Percentiles rank a stretch among this genome's conserved stretches.
phyloP scores from a whole-genome alignment of 2,888 invertebrate genomes.

The Nasonia oneida region DNA sequence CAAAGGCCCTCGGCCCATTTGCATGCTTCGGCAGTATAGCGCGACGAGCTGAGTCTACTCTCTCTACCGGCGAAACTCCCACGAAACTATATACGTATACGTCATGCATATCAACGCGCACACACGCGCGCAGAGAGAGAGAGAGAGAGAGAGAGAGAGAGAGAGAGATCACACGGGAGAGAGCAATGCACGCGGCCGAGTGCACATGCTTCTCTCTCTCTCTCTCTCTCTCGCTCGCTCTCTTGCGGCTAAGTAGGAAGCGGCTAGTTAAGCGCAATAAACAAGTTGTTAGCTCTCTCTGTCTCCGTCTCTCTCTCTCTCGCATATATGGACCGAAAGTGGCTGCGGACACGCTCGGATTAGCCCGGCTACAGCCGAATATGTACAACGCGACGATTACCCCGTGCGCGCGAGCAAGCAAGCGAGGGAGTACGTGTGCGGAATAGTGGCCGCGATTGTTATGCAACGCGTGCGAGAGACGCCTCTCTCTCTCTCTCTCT shows the following conservation, averaged over 20 bases:
- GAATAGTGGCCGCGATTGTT: slow-evolving; percentile 49
- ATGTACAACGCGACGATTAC: slow-evolving; percentile 11
- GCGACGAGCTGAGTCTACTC: neutral
- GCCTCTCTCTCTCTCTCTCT: too few relatives aligned
- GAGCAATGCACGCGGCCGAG: slow-evolving; percentile 49
- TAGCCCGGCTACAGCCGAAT: slow-evolving; percentile 14
- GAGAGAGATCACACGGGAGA: slow-evolving; percentile 3
- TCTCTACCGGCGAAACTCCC: neutral
- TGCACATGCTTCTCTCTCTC: slow-evolving; percentile 17
- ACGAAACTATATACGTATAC: neutral
- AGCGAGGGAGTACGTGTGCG: slow-evolving; percentile 31
- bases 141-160: neutral
- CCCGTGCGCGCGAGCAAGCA: neutral
- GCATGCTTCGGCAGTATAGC: slow-evolving; percentile 12
- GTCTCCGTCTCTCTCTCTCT: neutral
- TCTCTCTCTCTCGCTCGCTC: neutral
- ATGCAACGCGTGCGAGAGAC: slow-evolving; percentile 42
- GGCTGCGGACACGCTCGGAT: neutral
- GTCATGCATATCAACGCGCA: neutral
- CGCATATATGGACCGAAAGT: neutral
- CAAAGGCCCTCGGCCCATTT: slow-evolving; percentile 26
- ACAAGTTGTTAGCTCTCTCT: slow-evolving; percentile 62
- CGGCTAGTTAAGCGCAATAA: slow-evolving; percentile 75
- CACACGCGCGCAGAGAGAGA: neutral
- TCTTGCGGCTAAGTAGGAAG: slow-evolving; percentile 73